Base-by-base conservation (phyloP, 2,113 vertebrate genomes). In the Maccullochella peelii region DNA sequence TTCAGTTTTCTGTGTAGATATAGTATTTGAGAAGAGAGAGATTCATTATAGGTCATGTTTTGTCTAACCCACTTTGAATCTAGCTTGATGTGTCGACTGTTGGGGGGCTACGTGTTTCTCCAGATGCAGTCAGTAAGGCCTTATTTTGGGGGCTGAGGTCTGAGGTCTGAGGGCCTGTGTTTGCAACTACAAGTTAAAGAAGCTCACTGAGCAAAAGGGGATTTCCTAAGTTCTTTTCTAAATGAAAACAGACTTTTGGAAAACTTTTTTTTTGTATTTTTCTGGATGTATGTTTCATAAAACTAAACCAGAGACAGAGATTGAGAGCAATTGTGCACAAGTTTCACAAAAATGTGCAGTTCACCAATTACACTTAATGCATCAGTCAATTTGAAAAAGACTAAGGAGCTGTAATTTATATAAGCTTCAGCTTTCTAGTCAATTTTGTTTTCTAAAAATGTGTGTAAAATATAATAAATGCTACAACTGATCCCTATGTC, bases 171-270 rank as follows among this genome's bases (percentile, higher is more conserved):
- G 9, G 38, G 69, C 23, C 49, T 74, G n/a, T 50, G 20, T 82
- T 52, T 58, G 69, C 27, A 54, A n/a, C 77, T 12, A 77, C 12
- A 58, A 40, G 63, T 73, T 65, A 54, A 79, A 80, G 49, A 68
- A 68, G 49, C 15, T 7, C 54, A 55, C 18, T 10, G 55, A 73
- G 55, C 27, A 20, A 27, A 57, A 49, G 80, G 83, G 77, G 85
- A 86, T 91, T 91, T 89, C 82, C 89, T 80, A 52, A 52, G 50
- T 11, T 75, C 54, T 59, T 33, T 70, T 70, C 30, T 23, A 59
- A 87, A 70, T 4, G 15, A 52, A 52, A 83, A 36, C 52, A 58
- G 36, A 77, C 63, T 70, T 72, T 55, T 40, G 6, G 59, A 21
- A 21, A 47, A 67, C 33, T 33, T 33, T 33, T 33, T 36, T n/a